A percentile compares a stretch with the other conserved stretches of the same genome.
phyloP scores from a whole-genome alignment of 2,113 vertebrate species.

The Mustela nigripes region DNA sequence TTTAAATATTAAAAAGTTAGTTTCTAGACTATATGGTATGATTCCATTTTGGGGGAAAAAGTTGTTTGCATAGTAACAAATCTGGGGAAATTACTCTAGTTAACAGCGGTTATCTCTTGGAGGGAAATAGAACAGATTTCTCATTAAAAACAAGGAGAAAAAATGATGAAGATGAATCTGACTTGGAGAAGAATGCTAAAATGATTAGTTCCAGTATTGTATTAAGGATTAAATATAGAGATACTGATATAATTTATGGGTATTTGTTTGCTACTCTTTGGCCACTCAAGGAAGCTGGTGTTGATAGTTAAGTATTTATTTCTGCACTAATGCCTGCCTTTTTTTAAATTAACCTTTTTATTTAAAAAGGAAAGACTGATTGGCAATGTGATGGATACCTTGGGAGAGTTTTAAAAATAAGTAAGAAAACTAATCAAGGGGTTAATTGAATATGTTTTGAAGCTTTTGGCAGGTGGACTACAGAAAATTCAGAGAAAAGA shows the following conservation, averaged over 20 bases:
- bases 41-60: background rate
- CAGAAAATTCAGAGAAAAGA: background rate
- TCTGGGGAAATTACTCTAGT: background rate
- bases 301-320: constrained; percentile 27
- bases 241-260: background rate
- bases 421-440: background rate
- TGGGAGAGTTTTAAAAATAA: constrained; percentile 23
- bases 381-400: background rate
- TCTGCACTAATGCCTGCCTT: background rate
- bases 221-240: constrained; percentile 32
- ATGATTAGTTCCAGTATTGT: constrained; percentile 3
- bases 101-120: background rate
- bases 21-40: background rate
- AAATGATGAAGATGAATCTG: background rate
- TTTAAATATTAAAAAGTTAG: constrained; percentile 32
- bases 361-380: constrained; percentile 11
- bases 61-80: background rate
- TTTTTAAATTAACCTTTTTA: background rate
- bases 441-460: constrained; percentile 47
- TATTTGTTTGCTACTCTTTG: constrained; percentile 37
- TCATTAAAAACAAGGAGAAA: background rate
- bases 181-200: constrained; percentile 23
- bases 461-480: constrained; percentile 12
- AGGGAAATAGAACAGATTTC: constrained; percentile 26
- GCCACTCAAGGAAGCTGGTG: background rate